phyloP scores from a whole-genome alignment of 2,888 invertebrate genomes.

The Tenthredo distinguenda region DNA sequence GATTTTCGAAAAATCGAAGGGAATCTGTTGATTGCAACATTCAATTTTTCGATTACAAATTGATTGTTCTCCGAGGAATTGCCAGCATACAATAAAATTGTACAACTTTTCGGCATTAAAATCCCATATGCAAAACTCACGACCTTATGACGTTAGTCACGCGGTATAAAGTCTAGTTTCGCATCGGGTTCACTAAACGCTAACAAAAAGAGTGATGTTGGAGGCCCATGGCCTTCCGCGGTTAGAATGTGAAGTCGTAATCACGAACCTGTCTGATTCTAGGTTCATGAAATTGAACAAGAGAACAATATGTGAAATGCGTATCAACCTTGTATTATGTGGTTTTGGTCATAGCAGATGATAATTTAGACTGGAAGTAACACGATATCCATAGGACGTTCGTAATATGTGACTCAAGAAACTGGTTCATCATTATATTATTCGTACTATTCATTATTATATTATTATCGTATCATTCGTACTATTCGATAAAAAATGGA shows the following conservation, averaged over 20 bases:
- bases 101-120: neutral
- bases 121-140: neutral
- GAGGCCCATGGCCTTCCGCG: neutral
- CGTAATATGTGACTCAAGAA: neutral
- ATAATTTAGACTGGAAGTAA: neutral
- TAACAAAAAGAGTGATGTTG: conserved; percentile 2
- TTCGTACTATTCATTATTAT: too few relatives aligned
- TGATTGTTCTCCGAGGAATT: neutral
- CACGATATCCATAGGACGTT: neutral
- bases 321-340: neutral
- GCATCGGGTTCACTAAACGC: neutral
- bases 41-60: too few relatives aligned
- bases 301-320: neutral
- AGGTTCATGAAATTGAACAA: neutral
- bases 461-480: too few relatives aligned
- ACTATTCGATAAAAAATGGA: neutral
- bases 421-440: neutral
- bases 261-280: neutral
- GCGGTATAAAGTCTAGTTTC: neutral
- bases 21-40: too few relatives aligned
- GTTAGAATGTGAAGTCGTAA: too few relatives aligned
- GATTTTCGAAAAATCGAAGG: too few relatives aligned
- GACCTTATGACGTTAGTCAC: neutral
- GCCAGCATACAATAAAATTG: neutral
- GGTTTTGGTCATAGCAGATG: neutral